Conservation (phyloP, 2,113 vertebrate genomes). For the Turnix velox region DNA sequence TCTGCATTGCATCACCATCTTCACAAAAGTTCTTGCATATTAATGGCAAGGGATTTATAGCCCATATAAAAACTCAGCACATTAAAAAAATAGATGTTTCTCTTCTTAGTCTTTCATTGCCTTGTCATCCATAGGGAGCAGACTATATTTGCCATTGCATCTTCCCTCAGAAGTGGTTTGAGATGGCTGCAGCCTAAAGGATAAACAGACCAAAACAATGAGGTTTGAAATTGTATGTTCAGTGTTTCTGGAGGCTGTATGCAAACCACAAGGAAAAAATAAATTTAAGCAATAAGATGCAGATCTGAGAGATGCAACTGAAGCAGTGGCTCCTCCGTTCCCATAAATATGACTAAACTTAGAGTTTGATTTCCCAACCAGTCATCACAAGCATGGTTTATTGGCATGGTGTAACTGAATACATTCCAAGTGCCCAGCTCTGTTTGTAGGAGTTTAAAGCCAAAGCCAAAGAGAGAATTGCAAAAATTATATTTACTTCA, state of each 20-base stretch:
- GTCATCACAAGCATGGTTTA: neutral
- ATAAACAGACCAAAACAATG: neutral
- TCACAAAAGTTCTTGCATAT: neutral
- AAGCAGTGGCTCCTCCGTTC: neutral
- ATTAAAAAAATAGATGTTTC: neutral
- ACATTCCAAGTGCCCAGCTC: neutral
- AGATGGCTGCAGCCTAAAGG: conserved; percentile 9
- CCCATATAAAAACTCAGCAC: neutral
- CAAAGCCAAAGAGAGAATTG: neutral
- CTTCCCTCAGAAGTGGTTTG: conserved; percentile 39
- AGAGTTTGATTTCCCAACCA: conserved; percentile 10
- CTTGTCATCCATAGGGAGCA: neutral
- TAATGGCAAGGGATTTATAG: neutral
- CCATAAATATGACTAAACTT: conserved; percentile 17
- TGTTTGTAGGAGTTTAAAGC: neutral
- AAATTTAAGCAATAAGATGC: neutral
- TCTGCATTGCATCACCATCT: neutral
- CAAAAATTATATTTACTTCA: neutral
- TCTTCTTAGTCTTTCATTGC: neutral
- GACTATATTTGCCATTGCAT: neutral
- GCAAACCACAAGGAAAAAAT: conserved; percentile 29
- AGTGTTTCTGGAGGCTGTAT: conserved; percentile 2
- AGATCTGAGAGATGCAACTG: conserved; percentile 1
- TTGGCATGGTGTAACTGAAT: neutral
- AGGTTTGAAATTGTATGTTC: conserved; percentile 16